Conservation (phyloP, 2,888 invertebrate species). For the Eretmocerus hayati region DNA sequence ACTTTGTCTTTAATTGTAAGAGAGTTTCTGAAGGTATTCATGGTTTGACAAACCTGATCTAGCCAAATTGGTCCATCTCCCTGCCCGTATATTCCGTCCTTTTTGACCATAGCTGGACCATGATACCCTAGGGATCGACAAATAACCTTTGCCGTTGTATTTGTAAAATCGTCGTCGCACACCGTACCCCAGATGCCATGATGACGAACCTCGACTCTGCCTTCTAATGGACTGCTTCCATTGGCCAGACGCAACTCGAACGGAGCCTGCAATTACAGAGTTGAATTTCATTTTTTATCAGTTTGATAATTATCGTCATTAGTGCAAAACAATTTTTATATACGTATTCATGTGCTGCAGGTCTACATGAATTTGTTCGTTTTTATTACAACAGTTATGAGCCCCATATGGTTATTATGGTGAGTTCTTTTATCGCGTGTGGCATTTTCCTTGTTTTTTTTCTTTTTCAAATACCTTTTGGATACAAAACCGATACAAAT, state of each 20-base stretch:
- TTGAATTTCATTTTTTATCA: too few species aligned
- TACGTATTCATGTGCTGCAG: background rate
- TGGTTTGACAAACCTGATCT: slow-evolving; percentile 54
- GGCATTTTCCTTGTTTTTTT: too few species aligned
- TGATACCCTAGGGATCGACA: slow-evolving; percentile 55
- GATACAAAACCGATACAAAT: too few species aligned
- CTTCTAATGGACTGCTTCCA: slow-evolving; percentile 53
- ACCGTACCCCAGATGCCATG: slow-evolving; percentile 69
- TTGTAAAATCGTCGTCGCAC: slow-evolving; percentile 70
- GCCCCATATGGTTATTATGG: too few species aligned
- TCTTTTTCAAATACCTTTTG: too few species aligned
- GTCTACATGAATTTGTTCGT: too few species aligned
- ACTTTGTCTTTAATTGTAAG: too few species aligned
- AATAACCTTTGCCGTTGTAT: slow-evolving; percentile 58
- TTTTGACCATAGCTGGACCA: slow-evolving; percentile 50
- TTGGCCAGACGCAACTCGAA: slow-evolving; percentile 57
- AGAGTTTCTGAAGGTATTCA: too few species aligned
- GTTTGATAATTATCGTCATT: too few species aligned
- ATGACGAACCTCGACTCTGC: slow-evolving; percentile 63
- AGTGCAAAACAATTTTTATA: too few species aligned
- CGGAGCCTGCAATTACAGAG: slow-evolving; percentile 32
- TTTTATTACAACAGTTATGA: too few species aligned
- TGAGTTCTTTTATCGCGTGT: too few species aligned
- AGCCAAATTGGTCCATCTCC: slow-evolving; percentile 65
- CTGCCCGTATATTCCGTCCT: slow-evolving; percentile 52